Evolutionary conservation across 2,888 invertebrate genomes (phyloP).

Genomic region (Rotaria sp.): DNA sequence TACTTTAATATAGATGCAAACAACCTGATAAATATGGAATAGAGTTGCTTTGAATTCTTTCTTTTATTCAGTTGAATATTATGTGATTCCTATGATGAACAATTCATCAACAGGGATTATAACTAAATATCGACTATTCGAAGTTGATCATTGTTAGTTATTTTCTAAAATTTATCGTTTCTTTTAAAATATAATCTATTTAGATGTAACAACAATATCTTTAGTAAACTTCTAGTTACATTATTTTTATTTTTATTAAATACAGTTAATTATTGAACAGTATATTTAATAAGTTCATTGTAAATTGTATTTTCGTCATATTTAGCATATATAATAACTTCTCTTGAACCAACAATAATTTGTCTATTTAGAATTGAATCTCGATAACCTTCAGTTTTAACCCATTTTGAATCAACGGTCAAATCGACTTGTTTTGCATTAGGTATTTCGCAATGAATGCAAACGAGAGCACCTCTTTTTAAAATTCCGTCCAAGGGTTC

Average conservation of each 20-base stretch:
- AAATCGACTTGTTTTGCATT: background rate
- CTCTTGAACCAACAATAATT: background rate
- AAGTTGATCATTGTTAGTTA: too few relatives aligned
- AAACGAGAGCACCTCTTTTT: background rate
- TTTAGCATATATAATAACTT: background rate
- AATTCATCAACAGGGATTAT: too few relatives aligned
- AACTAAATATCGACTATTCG: too few relatives aligned
- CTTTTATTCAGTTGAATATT: too few relatives aligned
- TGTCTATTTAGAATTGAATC: background rate
- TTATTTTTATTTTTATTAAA: background rate
- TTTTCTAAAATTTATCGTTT: too few relatives aligned
- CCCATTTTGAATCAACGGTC: background rate
- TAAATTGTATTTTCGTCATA: background rate
- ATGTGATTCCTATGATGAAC: too few relatives aligned
- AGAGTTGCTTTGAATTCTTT: too few relatives aligned
- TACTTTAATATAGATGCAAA: too few relatives aligned
- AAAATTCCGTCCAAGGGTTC: background rate
- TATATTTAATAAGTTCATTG: background rate
- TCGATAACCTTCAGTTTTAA: background rate
- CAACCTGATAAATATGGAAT: too few relatives aligned
- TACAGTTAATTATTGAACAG: background rate
- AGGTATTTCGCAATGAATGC: background rate
- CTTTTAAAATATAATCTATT: too few relatives aligned
- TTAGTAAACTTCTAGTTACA: too few relatives aligned
- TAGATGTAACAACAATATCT: too few relatives aligned